Percentiles rank a stretch among this genome's conserved stretches.
Conservation (phyloP, 2,888 invertebrate species). For the Phlogophora meticulosa region DNA sequence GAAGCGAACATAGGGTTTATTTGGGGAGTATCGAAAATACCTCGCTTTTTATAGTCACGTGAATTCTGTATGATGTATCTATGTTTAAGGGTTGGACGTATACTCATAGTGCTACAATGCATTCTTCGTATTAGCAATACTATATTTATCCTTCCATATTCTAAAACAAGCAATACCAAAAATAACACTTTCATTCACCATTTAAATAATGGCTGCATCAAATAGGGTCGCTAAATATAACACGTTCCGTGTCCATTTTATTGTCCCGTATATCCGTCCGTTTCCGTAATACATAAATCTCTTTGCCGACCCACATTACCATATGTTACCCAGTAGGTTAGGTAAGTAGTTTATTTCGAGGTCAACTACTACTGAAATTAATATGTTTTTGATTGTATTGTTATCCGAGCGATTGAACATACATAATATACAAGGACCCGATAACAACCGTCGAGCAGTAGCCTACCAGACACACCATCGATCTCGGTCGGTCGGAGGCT, state of each 20-base stretch:
- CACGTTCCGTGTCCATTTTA: slow-evolving; percentile 27
- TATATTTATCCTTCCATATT: not conserved
- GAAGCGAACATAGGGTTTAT: too few species aligned
- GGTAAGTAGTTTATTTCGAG: slow-evolving; percentile 7
- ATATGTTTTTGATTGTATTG: slow-evolving; percentile 2
- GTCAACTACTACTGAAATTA: slow-evolving; percentile 3
- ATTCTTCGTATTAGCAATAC: not conserved
- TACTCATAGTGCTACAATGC: too few species aligned
- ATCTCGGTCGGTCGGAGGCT: too few species aligned
- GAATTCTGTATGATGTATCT: too few species aligned
- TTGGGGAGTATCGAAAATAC: too few species aligned
- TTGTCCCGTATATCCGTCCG: slow-evolving; percentile 21
- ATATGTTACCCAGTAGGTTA: slow-evolving; percentile 23
- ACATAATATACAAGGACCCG: too few species aligned
- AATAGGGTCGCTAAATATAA: slow-evolving; percentile 20
- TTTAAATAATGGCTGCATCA: slow-evolving; percentile 5
- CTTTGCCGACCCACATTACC: slow-evolving; percentile 29
- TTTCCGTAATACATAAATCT: slow-evolving; percentile 26
- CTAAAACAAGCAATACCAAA: not conserved
- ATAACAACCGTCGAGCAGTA: too few species aligned
- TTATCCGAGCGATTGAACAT: not conserved
- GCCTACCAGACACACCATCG: too few species aligned
- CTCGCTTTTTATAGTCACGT: too few species aligned
- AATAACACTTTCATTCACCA: not conserved
- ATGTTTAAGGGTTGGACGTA: too few species aligned